Base-by-base conservation (phyloP, 2,797 vertebrate genomes). In the Labroides dimidiatus region DNA sequence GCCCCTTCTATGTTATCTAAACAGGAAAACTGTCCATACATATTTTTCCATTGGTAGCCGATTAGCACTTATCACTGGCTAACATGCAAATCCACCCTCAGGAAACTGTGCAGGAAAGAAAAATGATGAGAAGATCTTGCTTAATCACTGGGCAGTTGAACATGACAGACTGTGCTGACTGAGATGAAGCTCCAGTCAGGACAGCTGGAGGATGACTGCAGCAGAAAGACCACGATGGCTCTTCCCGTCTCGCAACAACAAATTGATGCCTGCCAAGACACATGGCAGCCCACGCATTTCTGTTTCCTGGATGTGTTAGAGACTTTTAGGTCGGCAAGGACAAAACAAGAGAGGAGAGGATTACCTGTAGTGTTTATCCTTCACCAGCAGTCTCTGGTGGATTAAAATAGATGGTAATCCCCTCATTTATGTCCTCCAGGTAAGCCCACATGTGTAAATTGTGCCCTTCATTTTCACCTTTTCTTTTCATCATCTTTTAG, bases 321-420 rank as follows among this genome's bases (percentile, higher is more conserved):
- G 23, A 63, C 20, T 67, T 51, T 19, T 17, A 17, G 27, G 44
- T 52, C 41, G 48, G 51, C 14, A 21, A 17, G 16, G 17, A 17
- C 33, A 42, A 48, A 30, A 45, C 2, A 13, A 14, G 20, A 50
- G n/a, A 13, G 57, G 27, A 41, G 37, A 39, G 44, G 56, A 74
- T 69, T 67, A 80, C 71, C 62, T 63, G 64, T n/a, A 57, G 60
- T 52, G 66, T 77, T 70, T 66, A 72, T 81, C 75, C 84, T 75
- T 77, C 53, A 21, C 44, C 10, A 43, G 72, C 67, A 59, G 69
- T 71, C 72, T 72, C 78, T 56, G 57, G 61, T 80, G 51, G 48
- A 62, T 69, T 87, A 16, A 75, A 56, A 79, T 54, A 51, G 56
- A 78, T 55, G 64, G 55, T 37, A 55, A 76, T 73, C 24, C 64